phyloP scores from a whole-genome alignment of 2,113 vertebrate species.

The Dipodomys merriami region DNA sequence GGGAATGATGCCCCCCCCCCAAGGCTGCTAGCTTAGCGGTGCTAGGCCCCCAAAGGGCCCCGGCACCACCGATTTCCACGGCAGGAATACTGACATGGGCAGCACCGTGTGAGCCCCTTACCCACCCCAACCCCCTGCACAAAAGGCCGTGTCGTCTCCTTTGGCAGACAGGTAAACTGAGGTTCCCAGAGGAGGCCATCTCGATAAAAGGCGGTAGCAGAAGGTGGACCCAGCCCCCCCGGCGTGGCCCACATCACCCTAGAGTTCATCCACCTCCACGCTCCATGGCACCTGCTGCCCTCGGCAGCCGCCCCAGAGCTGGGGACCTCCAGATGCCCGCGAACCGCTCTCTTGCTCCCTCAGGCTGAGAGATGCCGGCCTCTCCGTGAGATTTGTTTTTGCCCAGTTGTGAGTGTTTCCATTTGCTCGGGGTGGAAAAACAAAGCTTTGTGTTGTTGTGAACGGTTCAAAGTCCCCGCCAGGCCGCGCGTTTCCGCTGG shows the following conservation, averaged over 20 bases:
- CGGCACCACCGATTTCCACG: too few species aligned
- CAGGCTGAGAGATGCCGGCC: not conserved
- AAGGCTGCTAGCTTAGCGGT: too few species aligned
- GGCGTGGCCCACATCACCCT: too few species aligned
- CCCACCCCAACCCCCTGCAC: too few species aligned
- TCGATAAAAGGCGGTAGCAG: too few species aligned
- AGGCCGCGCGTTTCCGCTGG: slow-evolving; percentile 65
- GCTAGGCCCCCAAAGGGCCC: too few species aligned
- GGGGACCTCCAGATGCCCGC: not conserved
- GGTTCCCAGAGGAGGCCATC: too few species aligned
- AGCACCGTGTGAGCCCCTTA: too few species aligned
- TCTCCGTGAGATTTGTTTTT: slow-evolving; percentile 21
- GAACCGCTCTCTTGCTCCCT: not conserved
- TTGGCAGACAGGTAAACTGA: not conserved
- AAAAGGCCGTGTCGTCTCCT: too few species aligned
- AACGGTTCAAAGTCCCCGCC: slow-evolving; percentile 71
- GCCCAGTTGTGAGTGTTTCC: slow-evolving; percentile 41
- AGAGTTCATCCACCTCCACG: rapidly evolving
- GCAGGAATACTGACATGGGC: too few species aligned
- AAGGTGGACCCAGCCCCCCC: too few species aligned
- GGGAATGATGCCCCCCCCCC: too few species aligned
- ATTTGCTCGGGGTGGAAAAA: slow-evolving; percentile 72
- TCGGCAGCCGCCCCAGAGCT: rapidly evolving
- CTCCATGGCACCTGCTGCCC: rapidly evolving
- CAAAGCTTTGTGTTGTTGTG: slow-evolving; percentile 72